A percentile compares a stretch with the other conserved stretches of the same genome.
These are phyloP conservation scores for Ovis canadensis DNA, from an alignment of 2,113 vertebrate genomes.

Conservation along the genomic window DNA sequence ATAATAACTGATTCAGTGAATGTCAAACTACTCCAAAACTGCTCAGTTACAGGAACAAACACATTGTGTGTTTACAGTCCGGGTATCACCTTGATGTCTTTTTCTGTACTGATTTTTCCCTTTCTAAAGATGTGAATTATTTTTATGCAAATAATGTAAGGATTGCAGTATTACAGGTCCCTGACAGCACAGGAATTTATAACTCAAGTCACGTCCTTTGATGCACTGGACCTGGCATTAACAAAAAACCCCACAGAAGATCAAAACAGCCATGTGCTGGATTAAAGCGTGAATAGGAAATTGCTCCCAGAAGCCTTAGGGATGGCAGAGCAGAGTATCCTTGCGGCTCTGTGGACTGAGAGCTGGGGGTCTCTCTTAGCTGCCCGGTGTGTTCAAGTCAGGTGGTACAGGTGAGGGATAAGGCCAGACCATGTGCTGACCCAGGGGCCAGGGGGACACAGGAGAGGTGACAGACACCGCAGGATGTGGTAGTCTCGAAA, in stretches of 20 bases:
- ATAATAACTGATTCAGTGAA: neutral
- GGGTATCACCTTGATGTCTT: neutral
- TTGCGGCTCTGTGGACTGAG: rapidly evolving
- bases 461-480: rapidly evolving
- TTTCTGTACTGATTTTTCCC: constrained; percentile 30
- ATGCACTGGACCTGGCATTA: constrained; percentile 30
- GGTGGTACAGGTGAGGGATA: rapidly evolving
- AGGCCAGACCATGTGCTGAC: neutral
- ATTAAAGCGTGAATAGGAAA: neutral
- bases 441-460: neutral
- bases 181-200: constrained; percentile 43
- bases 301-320: neutral
- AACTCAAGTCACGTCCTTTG: constrained; percentile 15
- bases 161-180: constrained; percentile 15
- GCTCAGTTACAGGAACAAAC: neutral
- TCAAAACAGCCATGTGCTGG: neutral
- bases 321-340: neutral
- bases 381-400: neutral
- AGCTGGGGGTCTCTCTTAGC: neutral
- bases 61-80: neutral
- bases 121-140: constrained; percentile 5
- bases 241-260: constrained; percentile 39
- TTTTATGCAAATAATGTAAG: constrained; percentile 24
- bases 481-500: too few species aligned
- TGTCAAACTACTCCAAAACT: neutral